Evolutionary conservation across 37 sponge, comb jelly and placozoan genomes (phyloP).

Genomic region (Spongilla lacustris): DNA sequence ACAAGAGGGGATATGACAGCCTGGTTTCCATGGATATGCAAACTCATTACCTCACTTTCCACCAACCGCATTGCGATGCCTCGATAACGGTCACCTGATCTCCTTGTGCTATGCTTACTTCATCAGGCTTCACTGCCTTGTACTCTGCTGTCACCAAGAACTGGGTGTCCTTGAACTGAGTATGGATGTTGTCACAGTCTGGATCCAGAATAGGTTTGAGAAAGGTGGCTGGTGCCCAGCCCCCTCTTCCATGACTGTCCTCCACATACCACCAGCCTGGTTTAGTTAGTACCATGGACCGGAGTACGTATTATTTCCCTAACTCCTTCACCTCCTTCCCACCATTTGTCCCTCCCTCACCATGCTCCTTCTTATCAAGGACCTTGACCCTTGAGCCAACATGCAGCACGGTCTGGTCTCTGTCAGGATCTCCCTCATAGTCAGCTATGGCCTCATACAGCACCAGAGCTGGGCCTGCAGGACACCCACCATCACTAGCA

Average conservation of each 20-base stretch:
- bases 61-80: conserved; percentile 55
- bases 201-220: conserved; percentile 22
- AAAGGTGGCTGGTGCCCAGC: conserved; percentile 60
- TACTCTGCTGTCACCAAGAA: background rate
- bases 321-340: background rate
- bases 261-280: conserved; percentile 71
- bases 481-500: background rate
- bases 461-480: background rate
- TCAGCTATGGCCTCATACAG: conserved; percentile 31
- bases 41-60: conserved; percentile 33
- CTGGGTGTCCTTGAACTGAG: background rate
- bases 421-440: conserved; percentile 8
- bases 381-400: conserved; percentile 33
- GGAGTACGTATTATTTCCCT: too few species aligned
- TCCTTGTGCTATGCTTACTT: conserved; percentile 33
- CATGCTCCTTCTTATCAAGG: conserved; percentile 45
- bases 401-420: conserved; percentile 21
- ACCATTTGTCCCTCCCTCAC: conserved; percentile 13
- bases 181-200: background rate
- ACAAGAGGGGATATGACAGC: background rate
- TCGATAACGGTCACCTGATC: conserved; percentile 35
- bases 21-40: background rate
- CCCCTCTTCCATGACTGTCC: conserved; percentile 34
- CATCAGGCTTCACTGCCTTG: conserved; percentile 35
- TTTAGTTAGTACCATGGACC: background rate